Evolutionary conservation across 2,888 invertebrate species (phyloP).

Genomic region (Dexiosoma caninum): DNA sequence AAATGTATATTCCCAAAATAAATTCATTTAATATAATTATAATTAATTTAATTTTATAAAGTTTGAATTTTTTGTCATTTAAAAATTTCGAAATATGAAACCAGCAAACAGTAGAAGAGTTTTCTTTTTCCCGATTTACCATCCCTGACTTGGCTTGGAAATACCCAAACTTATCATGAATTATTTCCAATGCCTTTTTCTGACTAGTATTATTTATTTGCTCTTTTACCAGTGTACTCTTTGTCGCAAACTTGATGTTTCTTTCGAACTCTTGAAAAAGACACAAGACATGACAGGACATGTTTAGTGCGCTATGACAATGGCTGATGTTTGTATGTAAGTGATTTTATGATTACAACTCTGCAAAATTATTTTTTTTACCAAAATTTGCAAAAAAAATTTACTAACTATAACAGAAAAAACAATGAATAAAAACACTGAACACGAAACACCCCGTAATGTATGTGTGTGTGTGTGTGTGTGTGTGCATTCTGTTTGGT

Average conservation of each 20-base stretch:
- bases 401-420: not conserved
- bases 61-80: too few relatives aligned
- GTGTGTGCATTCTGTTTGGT: not conserved
- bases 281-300: slow-evolving; percentile 28
- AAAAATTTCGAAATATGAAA: too few relatives aligned
- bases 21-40: too few relatives aligned
- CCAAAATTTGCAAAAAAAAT: slow-evolving; percentile 10
- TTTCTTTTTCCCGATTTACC: too few relatives aligned
- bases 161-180: too few relatives aligned
- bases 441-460: slow-evolving; percentile 43
- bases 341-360: slow-evolving; percentile 46
- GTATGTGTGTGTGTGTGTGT: not conserved
- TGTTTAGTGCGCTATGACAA: slow-evolving; percentile 44
- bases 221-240: slow-evolving; percentile 16
- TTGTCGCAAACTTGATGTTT: slow-evolving; percentile 4
- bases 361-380: slow-evolving; percentile 39
- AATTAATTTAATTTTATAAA: too few relatives aligned
- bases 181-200: too few relatives aligned
- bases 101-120: too few relatives aligned
- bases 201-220: too few relatives aligned
- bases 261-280: slow-evolving; percentile 22
- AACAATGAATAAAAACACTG: not conserved
- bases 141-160: too few relatives aligned
- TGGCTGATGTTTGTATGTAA: slow-evolving; percentile 22
- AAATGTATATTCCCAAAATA: too few relatives aligned